Conservation (phyloP, 2,888 invertebrate species). For the Stenchaetothrips biformis region DNA sequence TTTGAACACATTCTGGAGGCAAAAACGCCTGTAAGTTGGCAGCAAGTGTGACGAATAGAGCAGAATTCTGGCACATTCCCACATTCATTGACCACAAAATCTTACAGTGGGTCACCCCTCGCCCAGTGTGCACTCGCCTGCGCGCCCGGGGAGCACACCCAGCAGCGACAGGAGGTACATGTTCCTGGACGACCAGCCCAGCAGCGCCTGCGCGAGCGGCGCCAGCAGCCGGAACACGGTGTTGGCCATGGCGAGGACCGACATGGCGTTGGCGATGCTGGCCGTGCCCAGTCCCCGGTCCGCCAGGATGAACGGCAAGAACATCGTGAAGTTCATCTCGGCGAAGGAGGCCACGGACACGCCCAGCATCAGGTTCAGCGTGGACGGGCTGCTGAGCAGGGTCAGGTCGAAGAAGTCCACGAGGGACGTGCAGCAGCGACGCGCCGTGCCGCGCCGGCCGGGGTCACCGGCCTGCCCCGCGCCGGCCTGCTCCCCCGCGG, state of each 20-base stretch:
- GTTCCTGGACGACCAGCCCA: constrained; percentile 42
- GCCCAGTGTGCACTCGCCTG: not conserved
- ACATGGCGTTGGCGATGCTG: constrained; percentile 45
- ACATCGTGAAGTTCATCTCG: constrained; percentile 48
- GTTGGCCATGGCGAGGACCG: constrained; percentile 46
- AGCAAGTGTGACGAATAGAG: no score
- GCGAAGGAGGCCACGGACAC: constrained; percentile 46
- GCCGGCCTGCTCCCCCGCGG: not conserved
- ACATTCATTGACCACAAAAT: no score
- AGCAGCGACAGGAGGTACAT: constrained; percentile 45
- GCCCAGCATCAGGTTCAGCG: constrained; percentile 39
- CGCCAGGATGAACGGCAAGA: constrained; percentile 48
- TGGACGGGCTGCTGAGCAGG: not conserved
- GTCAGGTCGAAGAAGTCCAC: not conserved
- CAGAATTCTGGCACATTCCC: no score
- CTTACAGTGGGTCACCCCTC: not conserved
- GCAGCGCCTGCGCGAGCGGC: constrained; percentile 44
- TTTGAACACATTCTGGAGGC: no score
- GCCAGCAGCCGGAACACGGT: constrained; percentile 46
- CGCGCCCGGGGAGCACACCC: not conserved
- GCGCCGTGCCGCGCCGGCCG: not conserved
- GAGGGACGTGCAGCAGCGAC: not conserved
- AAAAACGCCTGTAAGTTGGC: no score
- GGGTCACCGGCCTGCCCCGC: no score
- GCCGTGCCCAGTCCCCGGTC: constrained; percentile 43